Evolutionary conservation across 1,140 invertebrate species (phyloP).

Genomic region (Scaptomyza pallida): DNA sequence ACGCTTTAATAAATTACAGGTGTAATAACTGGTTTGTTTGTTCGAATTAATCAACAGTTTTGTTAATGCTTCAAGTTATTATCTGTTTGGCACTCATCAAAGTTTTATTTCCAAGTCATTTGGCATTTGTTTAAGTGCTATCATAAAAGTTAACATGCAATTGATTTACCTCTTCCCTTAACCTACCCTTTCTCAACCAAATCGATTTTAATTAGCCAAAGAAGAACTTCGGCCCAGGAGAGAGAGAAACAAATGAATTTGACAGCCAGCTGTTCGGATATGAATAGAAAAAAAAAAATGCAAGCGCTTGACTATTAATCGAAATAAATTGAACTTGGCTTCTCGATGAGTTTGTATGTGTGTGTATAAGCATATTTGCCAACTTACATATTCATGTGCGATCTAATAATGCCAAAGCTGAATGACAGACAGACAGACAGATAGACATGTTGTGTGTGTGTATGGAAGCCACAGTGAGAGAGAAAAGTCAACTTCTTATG

Average conservation of each 20-base stretch:
- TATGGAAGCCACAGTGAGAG: constrained; percentile 32
- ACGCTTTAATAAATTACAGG: constrained; percentile 46
- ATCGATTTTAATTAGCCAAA: constrained; percentile 50
- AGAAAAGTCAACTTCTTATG: constrained; percentile 67
- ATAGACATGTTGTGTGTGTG: not conserved
- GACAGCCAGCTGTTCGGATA: constrained; percentile 15
- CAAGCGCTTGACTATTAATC: constrained; percentile 65
- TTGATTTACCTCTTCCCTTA: constrained; percentile 43
- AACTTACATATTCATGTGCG: constrained; percentile 77
- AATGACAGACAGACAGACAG: constrained; percentile 8
- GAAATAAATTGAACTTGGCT: constrained; percentile 72
- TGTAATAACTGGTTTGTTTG: constrained; percentile 11
- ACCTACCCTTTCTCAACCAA: no score
- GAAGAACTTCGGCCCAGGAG: not conserved
- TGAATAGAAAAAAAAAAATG: constrained; percentile 63
- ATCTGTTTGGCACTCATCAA: constrained; percentile 16
- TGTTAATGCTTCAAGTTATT: constrained; percentile 29
- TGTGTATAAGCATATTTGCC: constrained; percentile 52
- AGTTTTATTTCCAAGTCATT: constrained; percentile 26
- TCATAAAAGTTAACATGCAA: constrained; percentile 45
- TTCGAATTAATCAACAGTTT: constrained; percentile 40
- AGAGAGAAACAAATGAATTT: not conserved
- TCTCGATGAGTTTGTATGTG: not conserved
- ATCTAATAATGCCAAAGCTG: constrained; percentile 64
- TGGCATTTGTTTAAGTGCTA: constrained; percentile 3